Evolutionary conservation across 64 coral and sea anemone genomes (phyloP), one percentile per base, ranked within the genome.

Genomic region (Pocillopora damicornis): DNA sequence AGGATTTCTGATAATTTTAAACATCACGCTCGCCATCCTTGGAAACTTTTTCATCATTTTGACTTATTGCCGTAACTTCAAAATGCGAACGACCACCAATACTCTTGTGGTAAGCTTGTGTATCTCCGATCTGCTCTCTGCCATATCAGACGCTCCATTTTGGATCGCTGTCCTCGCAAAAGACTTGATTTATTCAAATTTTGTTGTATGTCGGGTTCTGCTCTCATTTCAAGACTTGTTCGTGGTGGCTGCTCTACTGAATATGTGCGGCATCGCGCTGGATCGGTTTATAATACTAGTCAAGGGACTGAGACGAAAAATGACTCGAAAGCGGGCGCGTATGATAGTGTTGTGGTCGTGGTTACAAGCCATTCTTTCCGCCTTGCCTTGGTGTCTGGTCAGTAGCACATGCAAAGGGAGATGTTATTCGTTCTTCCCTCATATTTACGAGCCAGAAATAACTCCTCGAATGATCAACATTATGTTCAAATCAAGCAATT

Each of bases 41-140:
- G 94, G 94, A 60, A 96, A 96, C 66, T 96, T 86, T 25, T 96
- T 92, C 25, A 96, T 92, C 87, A 82, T 92, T n/a, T 75, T 92
- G 4, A 75, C 94, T 61, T 96, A 89, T 66, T 92, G 87, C 80
- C 90, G 89, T 10, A 96, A 89, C 57, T 90, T 92, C 16, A 96
- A 96, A 86, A 96, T 96, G 94, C 87, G 94, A 58, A 96, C 90
- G 22, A 84, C 84, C 45, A 96, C 94, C 1, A 96, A 96, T 37
- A 96, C 94, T 26, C 69, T 96, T 18, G 94, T 96, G 30, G 87
- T 96, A 15, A 96, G 92, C 37, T 37, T 96, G 80, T 92, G 90
- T 42, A 71, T 74, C 51, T 88, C 94, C 22, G 94, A 96, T n/a
- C 25, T 96, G 34, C 77, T 96, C 26, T 96, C 94, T 35, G 88